phyloP scores from a whole-genome alignment of 2,113 vertebrate genomes.

The Nyctereutes procyonoides region DNA sequence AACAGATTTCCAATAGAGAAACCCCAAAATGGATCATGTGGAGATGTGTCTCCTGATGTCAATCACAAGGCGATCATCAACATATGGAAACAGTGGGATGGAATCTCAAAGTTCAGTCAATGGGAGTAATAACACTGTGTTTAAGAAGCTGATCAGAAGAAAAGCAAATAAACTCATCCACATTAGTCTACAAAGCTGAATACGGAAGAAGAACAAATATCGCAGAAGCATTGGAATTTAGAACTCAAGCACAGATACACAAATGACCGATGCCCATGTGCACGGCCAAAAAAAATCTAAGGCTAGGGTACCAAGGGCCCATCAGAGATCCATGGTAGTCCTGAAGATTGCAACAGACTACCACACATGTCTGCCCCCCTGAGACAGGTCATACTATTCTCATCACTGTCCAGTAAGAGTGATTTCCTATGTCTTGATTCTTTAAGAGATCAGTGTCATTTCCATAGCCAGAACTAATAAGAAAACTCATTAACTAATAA shows the following conservation, averaged over 20 bases:
- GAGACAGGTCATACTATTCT: fast-evolving
- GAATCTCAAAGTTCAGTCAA: neutral
- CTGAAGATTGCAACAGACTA: fast-evolving
- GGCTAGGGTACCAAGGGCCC: fast-evolving
- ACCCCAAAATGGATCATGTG: fast-evolving
- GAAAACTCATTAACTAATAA: neutral
- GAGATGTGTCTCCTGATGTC: neutral
- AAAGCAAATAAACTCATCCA: neutral
- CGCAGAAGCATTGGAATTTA: fast-evolving
- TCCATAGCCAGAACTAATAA: neutral
- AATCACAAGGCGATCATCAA: neutral
- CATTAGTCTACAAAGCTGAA: neutral
- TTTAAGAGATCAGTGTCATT: neutral
- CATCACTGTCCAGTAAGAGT: fast-evolving
- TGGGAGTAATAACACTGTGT: fast-evolving
- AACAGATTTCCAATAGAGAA: neutral
- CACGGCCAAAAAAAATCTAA: neutral
- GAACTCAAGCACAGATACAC: fast-evolving
- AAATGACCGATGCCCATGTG: fast-evolving
- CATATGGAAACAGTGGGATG: fast-evolving
- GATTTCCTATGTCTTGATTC: neutral
- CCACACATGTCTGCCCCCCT: fast-evolving
- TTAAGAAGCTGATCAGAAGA: neutral
- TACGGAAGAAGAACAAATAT: neutral
- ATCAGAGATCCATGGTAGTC: fast-evolving